Evolutionary conservation across 2,113 vertebrate species (phyloP).

Genomic region (Dasyurus viverrinus): DNA sequence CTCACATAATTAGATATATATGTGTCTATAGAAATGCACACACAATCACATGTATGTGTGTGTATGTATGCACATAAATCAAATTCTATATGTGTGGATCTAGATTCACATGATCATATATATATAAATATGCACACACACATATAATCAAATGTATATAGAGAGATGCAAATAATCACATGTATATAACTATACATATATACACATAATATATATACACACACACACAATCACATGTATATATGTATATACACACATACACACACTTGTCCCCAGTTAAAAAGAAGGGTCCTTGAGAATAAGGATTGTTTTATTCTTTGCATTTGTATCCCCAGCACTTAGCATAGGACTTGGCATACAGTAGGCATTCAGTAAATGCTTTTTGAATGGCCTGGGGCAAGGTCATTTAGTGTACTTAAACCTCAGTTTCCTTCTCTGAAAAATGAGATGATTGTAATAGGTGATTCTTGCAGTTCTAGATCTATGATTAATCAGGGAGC

Average conservation of each 20-base stretch:
- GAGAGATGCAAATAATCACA: too few relatives aligned
- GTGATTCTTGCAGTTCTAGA: neutral
- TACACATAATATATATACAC: too few relatives aligned
- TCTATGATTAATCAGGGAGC: neutral
- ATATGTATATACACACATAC: neutral
- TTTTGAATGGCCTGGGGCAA: neutral
- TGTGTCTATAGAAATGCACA: too few relatives aligned
- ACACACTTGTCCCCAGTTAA: neutral
- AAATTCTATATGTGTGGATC: too few relatives aligned
- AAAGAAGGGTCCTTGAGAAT: neutral
- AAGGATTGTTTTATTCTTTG: neutral
- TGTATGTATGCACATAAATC: too few relatives aligned
- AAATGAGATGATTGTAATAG: neutral
- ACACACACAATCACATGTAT: neutral
- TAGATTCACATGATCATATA: too few relatives aligned
- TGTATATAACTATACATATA: too few relatives aligned
- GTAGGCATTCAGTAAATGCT: neutral
- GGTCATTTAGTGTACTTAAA: neutral
- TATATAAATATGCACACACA: too few relatives aligned
- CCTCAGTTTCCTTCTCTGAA: neutral
- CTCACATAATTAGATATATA: too few relatives aligned
- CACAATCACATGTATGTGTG: too few relatives aligned
- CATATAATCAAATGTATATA: too few relatives aligned
- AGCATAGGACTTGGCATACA: neutral
- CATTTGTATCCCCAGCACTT: too few relatives aligned